Percentiles rank a stretch among this genome's conserved stretches.
Conservation (phyloP, 2,888 invertebrate species). For the Corythucha ciliata region DNA sequence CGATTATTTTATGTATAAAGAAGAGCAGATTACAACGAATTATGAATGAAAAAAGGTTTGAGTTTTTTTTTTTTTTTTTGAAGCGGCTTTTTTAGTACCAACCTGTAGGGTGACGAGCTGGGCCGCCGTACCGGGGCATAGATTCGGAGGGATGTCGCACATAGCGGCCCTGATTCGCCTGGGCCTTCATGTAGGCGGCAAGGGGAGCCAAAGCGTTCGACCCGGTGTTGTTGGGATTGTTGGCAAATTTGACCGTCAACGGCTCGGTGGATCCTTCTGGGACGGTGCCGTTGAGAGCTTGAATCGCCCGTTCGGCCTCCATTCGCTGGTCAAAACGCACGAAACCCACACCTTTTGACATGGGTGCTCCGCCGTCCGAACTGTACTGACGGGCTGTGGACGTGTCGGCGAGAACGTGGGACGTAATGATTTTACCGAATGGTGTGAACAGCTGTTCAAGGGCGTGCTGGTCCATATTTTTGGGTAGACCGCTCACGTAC, state of each 20-base stretch:
- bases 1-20: too few relatives aligned
- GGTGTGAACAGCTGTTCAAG: conserved; percentile 87
- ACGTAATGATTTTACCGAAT: conserved; percentile 92
- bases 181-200: conserved; percentile 54
- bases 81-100: too few relatives aligned
- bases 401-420: conserved; percentile 91
- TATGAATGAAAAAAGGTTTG: too few relatives aligned
- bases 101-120: too few relatives aligned
- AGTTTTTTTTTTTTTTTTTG: too few relatives aligned
- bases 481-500: conserved; percentile 92
- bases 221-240: conserved; percentile 77
- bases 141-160: too few relatives aligned
- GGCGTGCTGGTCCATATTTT: conserved; percentile 91
- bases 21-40: too few relatives aligned
- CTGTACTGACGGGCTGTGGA: too few relatives aligned
- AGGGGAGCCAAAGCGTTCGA: conserved; percentile 52
- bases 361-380: not conserved
- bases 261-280: conserved; percentile 79
- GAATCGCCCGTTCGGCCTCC: conserved; percentile 82
- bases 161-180: too few relatives aligned
- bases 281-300: conserved; percentile 77
- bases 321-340: conserved; percentile 82
- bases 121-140: conserved; percentile 76
- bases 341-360: conserved; percentile 74
- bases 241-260: conserved; percentile 87